A percentile compares a stretch with the other conserved stretches of the same genome.
These are phyloP conservation scores for Neodon shergylaensis DNA, from an alignment of 2,113 vertebrate genomes.

Conservation along the genomic window DNA sequence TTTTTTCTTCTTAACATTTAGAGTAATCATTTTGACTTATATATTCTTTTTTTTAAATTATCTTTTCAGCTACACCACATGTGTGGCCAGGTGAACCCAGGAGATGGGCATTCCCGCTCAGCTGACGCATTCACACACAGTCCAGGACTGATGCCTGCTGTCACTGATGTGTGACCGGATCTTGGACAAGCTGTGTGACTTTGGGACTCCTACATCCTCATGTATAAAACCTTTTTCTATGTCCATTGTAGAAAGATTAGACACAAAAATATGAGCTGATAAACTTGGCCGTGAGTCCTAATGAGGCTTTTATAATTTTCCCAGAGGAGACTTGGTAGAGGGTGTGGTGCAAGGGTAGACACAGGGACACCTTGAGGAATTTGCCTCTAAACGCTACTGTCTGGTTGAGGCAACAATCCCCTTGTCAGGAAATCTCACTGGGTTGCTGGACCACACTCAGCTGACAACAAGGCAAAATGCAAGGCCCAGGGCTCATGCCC, in stretches of 20 bases:
- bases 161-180: not conserved
- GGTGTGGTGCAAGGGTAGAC: not conserved
- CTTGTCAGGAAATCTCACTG: not conserved
- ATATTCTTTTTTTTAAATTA: not conserved
- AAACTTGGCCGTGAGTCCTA: not conserved
- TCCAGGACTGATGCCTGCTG: not conserved
- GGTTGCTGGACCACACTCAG: not conserved
- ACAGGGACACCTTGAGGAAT: not conserved
- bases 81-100: not conserved
- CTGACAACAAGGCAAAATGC: not conserved
- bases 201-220: not conserved
- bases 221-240: not conserved
- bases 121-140: not conserved
- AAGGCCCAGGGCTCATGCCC: not conserved
- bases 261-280: not conserved
- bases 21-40: not conserved
- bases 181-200: not conserved
- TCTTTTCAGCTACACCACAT: not conserved
- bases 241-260: not conserved
- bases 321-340: not conserved
- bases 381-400: not conserved
- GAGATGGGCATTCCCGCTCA: not conserved
- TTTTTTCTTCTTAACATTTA: constrained; percentile 15
- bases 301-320: not conserved
- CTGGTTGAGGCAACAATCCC: not conserved